Evolutionary conservation across 2,888 invertebrate genomes (phyloP).

Genomic region (Drosophila affinis): DNA sequence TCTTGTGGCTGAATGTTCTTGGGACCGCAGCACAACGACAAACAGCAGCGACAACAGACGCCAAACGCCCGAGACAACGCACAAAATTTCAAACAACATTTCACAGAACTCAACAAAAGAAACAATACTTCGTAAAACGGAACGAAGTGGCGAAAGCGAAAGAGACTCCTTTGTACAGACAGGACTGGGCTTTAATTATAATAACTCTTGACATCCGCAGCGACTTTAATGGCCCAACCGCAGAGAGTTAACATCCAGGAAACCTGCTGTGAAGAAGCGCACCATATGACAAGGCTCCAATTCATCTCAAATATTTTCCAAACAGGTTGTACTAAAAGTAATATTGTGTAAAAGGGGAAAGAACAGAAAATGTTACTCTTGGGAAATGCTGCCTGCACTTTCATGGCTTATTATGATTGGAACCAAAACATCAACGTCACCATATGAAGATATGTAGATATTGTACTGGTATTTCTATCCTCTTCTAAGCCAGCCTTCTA

Average conservation of each 20-base stretch:
- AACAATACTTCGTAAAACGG: slow-evolving; percentile 32
- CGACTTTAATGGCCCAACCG: slow-evolving; percentile 39
- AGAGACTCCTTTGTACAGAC: slow-evolving; percentile 53
- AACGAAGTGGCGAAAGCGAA: slow-evolving; percentile 39
- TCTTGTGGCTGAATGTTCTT: slow-evolving; percentile 38
- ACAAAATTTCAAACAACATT: slow-evolving; percentile 71
- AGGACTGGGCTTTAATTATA: slow-evolving; percentile 68
- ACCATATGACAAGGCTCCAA: slow-evolving; percentile 15
- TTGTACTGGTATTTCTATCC: too few relatives aligned
- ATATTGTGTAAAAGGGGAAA: slow-evolving; percentile 22
- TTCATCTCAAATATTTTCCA: slow-evolving; percentile 25
- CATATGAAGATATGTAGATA: too few relatives aligned
- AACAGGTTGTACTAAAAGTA: slow-evolving; percentile 32
- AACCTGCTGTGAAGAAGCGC: slow-evolving; percentile 30
- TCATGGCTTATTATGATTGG: too few relatives aligned
- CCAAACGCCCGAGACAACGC: slow-evolving; percentile 46
- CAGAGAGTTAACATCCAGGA: slow-evolving; percentile 20
- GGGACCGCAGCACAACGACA: slow-evolving; percentile 28
- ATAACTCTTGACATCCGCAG: slow-evolving; percentile 57
- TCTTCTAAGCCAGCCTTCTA: neutral
- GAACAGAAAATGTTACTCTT: slow-evolving; percentile 21
- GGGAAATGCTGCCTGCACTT: slow-evolving; percentile 15
- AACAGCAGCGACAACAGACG: slow-evolving; percentile 28
- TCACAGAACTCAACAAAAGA: slow-evolving; percentile 31
- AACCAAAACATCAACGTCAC: too few relatives aligned